Conservation (phyloP, 2,113 vertebrate genomes). For the Vireo altiloquus region DNA sequence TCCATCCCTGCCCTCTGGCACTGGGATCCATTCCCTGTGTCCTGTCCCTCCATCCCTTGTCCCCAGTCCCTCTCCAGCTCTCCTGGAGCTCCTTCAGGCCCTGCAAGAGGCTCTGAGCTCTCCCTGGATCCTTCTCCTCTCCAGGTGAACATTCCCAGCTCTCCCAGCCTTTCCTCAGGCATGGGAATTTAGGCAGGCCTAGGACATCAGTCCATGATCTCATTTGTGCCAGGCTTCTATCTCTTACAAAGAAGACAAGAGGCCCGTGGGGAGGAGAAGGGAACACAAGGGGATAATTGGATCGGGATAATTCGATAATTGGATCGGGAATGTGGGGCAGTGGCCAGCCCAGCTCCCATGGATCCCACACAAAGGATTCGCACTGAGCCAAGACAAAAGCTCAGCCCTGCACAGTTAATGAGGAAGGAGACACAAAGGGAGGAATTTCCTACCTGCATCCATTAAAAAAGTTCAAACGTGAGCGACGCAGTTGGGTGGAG, state of each 20-base stretch:
- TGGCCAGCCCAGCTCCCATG: neutral
- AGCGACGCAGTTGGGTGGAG: neutral
- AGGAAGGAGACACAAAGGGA: neutral
- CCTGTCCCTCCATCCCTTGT: neutral
- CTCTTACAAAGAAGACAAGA: neutral
- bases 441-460: neutral
- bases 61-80: neutral
- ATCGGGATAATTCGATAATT: too few species aligned
- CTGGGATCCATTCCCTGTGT: neutral
- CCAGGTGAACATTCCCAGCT: neutral
- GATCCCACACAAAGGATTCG: neutral
- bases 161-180: neutral
- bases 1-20: neutral
- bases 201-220: neutral
- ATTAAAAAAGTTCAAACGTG: neutral
- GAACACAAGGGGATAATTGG: slow-evolving; percentile 31
- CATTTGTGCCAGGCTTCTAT: slow-evolving; percentile 1
- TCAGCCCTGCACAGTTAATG: neutral
- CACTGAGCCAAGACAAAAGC: neutral
- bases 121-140: rapidly evolving
- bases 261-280: neutral
- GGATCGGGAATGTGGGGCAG: neutral
- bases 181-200: neutral
- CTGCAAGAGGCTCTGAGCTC: neutral
- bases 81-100: neutral